Evolutionary conservation across 2,113 vertebrate genomes (phyloP).

Genomic region (Taurulus bubalis): DNA sequence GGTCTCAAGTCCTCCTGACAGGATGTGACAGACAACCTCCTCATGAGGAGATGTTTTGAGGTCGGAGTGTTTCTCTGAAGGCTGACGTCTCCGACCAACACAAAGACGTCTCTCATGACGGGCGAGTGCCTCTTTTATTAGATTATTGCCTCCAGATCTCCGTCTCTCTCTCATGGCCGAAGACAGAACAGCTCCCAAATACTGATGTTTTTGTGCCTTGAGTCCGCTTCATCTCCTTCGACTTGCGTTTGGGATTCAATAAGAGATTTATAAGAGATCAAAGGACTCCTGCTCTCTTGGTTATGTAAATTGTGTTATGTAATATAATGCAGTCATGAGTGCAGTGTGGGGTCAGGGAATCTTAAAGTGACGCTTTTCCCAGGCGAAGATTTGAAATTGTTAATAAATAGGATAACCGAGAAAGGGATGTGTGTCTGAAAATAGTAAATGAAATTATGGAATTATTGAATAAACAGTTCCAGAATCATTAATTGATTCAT

Average conservation of each 20-base stretch:
- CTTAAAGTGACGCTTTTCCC: neutral
- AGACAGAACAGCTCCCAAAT: neutral
- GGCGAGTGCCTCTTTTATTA: constrained; percentile 8
- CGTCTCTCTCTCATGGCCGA: neutral
- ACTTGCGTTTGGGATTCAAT: neutral
- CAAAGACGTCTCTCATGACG: neutral
- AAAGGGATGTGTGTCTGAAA: neutral
- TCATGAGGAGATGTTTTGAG: constrained; percentile 8
- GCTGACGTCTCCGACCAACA: too few relatives aligned
- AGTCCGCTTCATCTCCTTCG: constrained; percentile 4
- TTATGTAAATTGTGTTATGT: constrained; percentile 15
- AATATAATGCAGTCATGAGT: neutral
- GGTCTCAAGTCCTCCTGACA: neutral
- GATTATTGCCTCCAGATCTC: constrained; percentile 45
- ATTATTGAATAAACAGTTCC: too few relatives aligned
- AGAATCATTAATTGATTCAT: neutral
- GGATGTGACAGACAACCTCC: neutral
- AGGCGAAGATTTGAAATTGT: neutral
- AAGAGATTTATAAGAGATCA: neutral
- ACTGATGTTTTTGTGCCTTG: neutral
- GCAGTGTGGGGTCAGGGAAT: neutral
- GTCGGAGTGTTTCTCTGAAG: neutral
- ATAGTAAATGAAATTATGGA: neutral
- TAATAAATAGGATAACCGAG: neutral
- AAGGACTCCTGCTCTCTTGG: neutral